Evolutionary conservation across 2,113 vertebrate species (phyloP).

Genomic region (Vimba vimba): DNA sequence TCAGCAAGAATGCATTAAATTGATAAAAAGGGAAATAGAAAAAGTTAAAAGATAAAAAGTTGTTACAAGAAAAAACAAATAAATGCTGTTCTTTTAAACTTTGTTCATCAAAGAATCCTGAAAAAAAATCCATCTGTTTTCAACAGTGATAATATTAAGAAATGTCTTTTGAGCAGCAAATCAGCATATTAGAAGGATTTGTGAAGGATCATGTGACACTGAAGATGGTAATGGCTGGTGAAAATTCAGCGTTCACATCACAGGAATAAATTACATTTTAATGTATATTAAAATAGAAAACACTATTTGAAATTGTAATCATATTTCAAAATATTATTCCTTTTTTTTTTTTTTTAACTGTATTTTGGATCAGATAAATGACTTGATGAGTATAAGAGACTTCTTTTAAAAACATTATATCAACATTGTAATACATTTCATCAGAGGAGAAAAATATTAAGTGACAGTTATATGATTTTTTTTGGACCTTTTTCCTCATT

Average conservation of each 20-base stretch:
- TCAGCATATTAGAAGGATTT: no score
- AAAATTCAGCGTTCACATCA: not conserved
- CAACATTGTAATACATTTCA: not conserved
- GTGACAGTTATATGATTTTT: not conserved
- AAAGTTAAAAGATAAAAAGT: no score
- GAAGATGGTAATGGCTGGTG: not conserved
- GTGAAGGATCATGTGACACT: not conserved
- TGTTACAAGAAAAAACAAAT: no score
- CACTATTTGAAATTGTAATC: not conserved
- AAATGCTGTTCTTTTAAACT: no score
- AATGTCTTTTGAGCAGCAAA: not conserved
- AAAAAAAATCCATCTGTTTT: not conserved
- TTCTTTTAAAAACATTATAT: not conserved
- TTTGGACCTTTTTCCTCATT: not conserved
- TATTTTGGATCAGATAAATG: not conserved
- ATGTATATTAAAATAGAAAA: not conserved
- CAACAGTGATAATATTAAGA: not conserved
- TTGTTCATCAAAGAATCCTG: no score
- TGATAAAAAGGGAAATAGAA: no score
- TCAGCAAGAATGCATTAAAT: not conserved
- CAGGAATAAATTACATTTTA: not conserved
- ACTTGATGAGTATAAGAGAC: not conserved
- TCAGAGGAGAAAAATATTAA: not conserved
- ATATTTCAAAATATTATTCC: not conserved
- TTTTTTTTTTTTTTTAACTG: not conserved